Evolutionary conservation across 2,113 vertebrate species (phyloP).

Genomic region (Athene noctua): DNA sequence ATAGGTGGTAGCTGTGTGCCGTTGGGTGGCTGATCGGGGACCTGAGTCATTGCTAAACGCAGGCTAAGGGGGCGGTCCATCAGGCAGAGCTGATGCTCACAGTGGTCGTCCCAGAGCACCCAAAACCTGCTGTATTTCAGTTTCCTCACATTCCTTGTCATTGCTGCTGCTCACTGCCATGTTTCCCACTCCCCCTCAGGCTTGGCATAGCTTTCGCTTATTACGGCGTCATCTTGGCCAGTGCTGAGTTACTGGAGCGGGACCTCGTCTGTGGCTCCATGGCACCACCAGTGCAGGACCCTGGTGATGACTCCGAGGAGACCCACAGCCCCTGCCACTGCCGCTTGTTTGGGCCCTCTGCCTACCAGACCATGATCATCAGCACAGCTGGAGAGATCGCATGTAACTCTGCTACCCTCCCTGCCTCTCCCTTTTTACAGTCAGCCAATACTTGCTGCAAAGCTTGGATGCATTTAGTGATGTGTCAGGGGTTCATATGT

Average conservation of each 20-base stretch:
- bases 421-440: background rate
- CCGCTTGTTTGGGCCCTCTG: slow-evolving; percentile 73
- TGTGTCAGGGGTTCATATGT: rapidly evolving
- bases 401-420: slow-evolving; percentile 65
- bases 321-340: slow-evolving; percentile 81
- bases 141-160: background rate
- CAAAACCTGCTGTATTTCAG: background rate
- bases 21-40: background rate
- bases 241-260: slow-evolving; percentile 87
- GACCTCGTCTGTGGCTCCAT: slow-evolving; percentile 79
- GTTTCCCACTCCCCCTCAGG: slow-evolving; percentile 64
- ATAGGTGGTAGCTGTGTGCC: background rate
- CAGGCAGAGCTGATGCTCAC: background rate
- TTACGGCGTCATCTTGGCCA: slow-evolving; percentile 90
- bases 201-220: slow-evolving; percentile 92
- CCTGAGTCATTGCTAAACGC: rapidly evolving
- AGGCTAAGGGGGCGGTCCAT: background rate
- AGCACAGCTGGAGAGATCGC: slow-evolving; percentile 89
- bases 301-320: slow-evolving; percentile 45
- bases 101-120: no score
- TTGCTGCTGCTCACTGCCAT: rapidly evolving
- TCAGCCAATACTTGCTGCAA: background rate
- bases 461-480: background rate
- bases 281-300: background rate
- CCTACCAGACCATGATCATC: slow-evolving; percentile 91